Evolutionary conservation across 1,140 invertebrate genomes (phyloP), one percentile per base, ranked within the genome.

Genomic region (Drosophila sturtevanti): DNA sequence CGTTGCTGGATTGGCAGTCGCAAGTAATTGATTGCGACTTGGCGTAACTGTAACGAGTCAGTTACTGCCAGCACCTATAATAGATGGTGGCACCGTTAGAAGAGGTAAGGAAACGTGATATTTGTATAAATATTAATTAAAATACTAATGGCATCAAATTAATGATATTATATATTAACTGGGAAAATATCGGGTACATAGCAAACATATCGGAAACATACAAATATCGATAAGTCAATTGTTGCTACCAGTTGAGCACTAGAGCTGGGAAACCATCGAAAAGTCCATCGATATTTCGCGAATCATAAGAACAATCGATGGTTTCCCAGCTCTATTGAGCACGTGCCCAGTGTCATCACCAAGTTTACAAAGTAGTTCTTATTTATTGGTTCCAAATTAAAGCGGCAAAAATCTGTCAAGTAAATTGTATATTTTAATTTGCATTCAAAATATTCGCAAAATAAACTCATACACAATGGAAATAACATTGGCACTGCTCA

Each of bases 401-500:
- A 18, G 41, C 41, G 41, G 41, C 41, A 48, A 48, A 48, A 48
- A 21, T 48, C 2, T 21, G 3, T 16, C 41, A 21, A 48, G 9
- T 48, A 21, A 11, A 21, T 21, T 21, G 2, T 48, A 21, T 48
- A 21, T 10, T 48, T 21, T 11, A 21, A 48, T 48, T 21, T 48
- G 2, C 10, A 4, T 48, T 48, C 16, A 11, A 2, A 48, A 10
- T 48, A 3, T 16, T 10, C 9, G 2, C 1, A 48, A 44, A 21
- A 11, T 11, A 11, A 48, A 11, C 16, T 14, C 5, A 48, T 9
- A 48, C 16, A 48, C 9, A 4, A 87, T 89, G 84, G 84, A 87
- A 69, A 67, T 89, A 59, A 96, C 96, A 27, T 89, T 96, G 59
- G 95, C 95, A 6, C 94, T 97, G 69, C 93, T 97, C 54, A 97